Evolutionary conservation across 2,113 vertebrate species (phyloP), one percentile per base, ranked within the genome.

Genomic region (Lipotes vexillifer): DNA sequence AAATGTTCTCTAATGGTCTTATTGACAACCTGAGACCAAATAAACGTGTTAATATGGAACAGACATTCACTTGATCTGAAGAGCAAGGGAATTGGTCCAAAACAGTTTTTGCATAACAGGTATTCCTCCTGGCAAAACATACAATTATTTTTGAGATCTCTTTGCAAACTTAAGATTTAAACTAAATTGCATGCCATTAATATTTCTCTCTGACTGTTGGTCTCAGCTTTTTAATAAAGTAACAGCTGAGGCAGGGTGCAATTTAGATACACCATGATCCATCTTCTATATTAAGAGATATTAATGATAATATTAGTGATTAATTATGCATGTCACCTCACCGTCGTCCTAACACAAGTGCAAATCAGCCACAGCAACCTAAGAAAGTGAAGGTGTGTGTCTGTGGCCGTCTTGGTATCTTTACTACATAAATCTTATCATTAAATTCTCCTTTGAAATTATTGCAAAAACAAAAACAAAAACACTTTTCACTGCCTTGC

Each of bases 291-390:
- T 96, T 98, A 96, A 17, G 88, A 95, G 68, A 94, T 97, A 98
- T 98, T 98, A 98, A 98, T 98, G 98, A 98, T 98, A 98, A 98
- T 98, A 97, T 97, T 97, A 90, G 74, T 97, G 98, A 97, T 98
- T 98, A 98, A 98, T 99, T 98, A 98, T 97, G 97, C 92, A 88
- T 98, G 98, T 98, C 98, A 98, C 89, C 92, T 98, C 97, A 91
- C 95, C 98, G 97, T 97, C 97, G 89, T 98, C 97, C 97, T 98
- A 97, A 88, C 27, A 86, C 36, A 96, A 96, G 92, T 74, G 96
- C 87, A 97, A 93, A 95, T 97, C 61, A 94, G 94, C 97, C 97
- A 41, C 18, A 82, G 80, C 23, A 80, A 74, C 13, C 88, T 77
- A 59, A 96, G 94, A 98, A 86, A 94, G 71, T 25, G 75, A 78